Percentiles rank a stretch among this genome's conserved stretches.
Evolutionary conservation across 2,797 vertebrate species (phyloP).

Genomic region (Sebastes oblongus): DNA sequence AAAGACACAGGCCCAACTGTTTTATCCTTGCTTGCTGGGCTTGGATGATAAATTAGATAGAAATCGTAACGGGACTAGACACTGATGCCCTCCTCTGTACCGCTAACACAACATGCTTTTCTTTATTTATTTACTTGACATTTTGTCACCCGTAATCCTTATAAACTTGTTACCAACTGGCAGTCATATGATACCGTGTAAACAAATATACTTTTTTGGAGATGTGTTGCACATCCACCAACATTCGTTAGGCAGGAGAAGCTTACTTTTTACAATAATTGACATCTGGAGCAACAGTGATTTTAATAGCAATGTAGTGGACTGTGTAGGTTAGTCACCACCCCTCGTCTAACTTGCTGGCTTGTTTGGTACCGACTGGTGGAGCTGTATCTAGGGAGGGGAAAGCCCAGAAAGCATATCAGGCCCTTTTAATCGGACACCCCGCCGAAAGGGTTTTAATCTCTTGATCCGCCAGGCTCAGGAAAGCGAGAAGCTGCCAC

Average conservation of each 20-base stretch:
- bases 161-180: background rate
- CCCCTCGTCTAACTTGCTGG: background rate
- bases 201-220: background rate
- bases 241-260: background rate
- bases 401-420: slow-evolving; percentile 66
- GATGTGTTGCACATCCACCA: background rate
- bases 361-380: slow-evolving; percentile 14
- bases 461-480: slow-evolving; percentile 75
- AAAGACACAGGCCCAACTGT: background rate
- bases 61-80: background rate
- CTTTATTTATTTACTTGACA: background rate
- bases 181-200: background rate
- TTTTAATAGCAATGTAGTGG: background rate
- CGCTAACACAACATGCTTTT: fast-evolving
- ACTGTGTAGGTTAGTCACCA: slow-evolving; percentile 1
- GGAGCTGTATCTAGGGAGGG: slow-evolving; percentile 29
- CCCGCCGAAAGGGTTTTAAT: slow-evolving; percentile 72
- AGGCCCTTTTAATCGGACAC: slow-evolving; percentile 71
- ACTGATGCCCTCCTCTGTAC: background rate
- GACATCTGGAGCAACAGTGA: background rate
- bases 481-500: slow-evolving; percentile 67
- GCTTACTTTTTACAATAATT: background rate
- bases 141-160: background rate
- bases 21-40: background rate
- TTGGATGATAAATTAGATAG: slow-evolving; percentile 2